A percentile compares a stretch with the other conserved stretches of the same genome.
phyloP scores from a whole-genome alignment of 2,888 invertebrate species.

The Cerceris ruficornis region DNA sequence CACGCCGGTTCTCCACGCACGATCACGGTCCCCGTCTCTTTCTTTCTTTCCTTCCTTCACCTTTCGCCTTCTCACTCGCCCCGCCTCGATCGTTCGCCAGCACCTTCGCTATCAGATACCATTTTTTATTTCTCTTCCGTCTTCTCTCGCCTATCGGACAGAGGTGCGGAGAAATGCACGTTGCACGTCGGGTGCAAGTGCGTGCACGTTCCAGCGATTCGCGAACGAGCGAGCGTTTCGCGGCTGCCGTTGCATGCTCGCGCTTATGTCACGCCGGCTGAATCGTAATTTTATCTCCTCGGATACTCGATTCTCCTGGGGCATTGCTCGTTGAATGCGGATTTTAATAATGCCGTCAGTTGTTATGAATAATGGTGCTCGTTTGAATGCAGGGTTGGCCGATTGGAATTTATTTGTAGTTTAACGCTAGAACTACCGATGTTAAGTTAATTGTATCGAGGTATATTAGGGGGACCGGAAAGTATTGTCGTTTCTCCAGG shows the following conservation, averaged over 20 bases:
- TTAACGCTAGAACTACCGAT: too few relatives aligned
- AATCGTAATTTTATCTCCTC: constrained; percentile 58
- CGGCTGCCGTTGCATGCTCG: constrained; percentile 58
- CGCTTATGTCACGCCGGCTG: constrained; percentile 62
- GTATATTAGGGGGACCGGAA: too few relatives aligned
- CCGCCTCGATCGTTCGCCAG: background rate
- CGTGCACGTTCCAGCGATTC: constrained; percentile 17
- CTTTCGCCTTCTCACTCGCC: constrained; percentile 14
- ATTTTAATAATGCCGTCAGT: constrained; percentile 68
- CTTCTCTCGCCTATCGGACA: constrained; percentile 13
- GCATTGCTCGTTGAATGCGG: constrained; percentile 46
- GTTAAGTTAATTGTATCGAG: too few relatives aligned
- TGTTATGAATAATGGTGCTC: constrained; percentile 11
- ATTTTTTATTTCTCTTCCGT: constrained; percentile 19
- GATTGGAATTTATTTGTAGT: background rate
- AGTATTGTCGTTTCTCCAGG: too few relatives aligned
- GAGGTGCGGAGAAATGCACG: constrained; percentile 5
- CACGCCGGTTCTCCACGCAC: constrained; percentile 49
- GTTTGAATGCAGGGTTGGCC: background rate
- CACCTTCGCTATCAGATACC: constrained; percentile 1
- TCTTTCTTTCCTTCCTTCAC: constrained; percentile 14
- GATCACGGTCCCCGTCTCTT: constrained; percentile 19
- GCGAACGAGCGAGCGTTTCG: constrained; percentile 9
- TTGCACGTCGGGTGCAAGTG: constrained; percentile 2
- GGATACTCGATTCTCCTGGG: background rate